Percentiles rank a stretch among this genome's conserved stretches.
Evolutionary conservation across 2,797 vertebrate species (phyloP).

Genomic region (Taeniopygia guttata): DNA sequence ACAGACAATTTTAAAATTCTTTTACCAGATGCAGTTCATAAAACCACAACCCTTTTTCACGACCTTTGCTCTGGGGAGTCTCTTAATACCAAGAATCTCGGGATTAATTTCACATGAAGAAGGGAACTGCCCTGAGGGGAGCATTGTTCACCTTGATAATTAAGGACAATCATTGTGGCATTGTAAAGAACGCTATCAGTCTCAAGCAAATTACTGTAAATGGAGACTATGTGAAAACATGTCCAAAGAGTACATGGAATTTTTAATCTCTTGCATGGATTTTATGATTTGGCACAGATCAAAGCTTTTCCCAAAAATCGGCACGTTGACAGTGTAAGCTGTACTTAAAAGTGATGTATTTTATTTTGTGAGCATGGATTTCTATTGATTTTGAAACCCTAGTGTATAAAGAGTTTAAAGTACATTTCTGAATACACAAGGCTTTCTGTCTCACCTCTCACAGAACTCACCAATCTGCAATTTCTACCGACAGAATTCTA

Average conservation of each 20-base stretch:
- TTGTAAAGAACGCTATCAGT: neutral
- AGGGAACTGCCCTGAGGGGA: neutral
- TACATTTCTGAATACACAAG: neutral
- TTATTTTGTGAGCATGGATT: neutral
- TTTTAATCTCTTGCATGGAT: neutral
- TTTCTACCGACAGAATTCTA: neutral
- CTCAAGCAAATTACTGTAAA: neutral
- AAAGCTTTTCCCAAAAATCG: neutral
- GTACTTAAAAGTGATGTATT: neutral
- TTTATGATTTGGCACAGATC: neutral
- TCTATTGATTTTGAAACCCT: neutral
- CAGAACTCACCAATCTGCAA: neutral
- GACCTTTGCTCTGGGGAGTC: neutral
- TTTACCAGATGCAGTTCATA: neutral
- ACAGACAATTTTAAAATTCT: neutral
- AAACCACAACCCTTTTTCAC: neutral
- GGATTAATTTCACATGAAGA: neutral
- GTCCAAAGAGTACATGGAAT: fast-evolving
- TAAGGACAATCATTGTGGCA: neutral
- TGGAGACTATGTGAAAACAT: neutral
- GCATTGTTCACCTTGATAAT: neutral
- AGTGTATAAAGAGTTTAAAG: neutral
- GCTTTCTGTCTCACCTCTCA: neutral
- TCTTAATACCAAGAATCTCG: neutral
- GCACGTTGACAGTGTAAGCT: neutral